Conservation (phyloP, 2,888 invertebrate species). For the Microplitis deprimator region DNA sequence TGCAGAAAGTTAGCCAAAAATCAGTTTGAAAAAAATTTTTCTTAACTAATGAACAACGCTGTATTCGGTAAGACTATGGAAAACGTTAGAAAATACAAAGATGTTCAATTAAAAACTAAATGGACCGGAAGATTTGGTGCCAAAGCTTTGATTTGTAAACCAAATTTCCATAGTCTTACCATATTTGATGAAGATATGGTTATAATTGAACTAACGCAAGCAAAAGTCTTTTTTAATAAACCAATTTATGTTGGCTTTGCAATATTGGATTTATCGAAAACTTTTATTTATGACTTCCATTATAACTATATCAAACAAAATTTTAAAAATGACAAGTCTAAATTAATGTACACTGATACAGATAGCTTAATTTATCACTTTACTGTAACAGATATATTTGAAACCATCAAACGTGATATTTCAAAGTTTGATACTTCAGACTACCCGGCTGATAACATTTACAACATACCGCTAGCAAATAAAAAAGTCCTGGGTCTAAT, state of each 20-base stretch:
- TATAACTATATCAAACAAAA: slow-evolving; percentile 40
- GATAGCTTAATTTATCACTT: slow-evolving; percentile 37
- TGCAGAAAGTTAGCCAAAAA: slow-evolving; percentile 57
- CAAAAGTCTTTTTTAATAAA: slow-evolving; percentile 40
- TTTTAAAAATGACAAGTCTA: slow-evolving; percentile 31
- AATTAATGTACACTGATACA: slow-evolving; percentile 41
- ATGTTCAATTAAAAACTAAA: no score
- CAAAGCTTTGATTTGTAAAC: slow-evolving; percentile 49
- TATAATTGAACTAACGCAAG: slow-evolving; percentile 56
- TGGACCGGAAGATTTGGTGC: no score
- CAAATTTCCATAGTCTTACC: slow-evolving; percentile 56
- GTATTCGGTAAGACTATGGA: slow-evolving; percentile 59
- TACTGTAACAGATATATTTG: not conserved
- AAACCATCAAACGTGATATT: not conserved
- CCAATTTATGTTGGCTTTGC: slow-evolving; percentile 46
- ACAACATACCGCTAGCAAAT: slow-evolving; percentile 38
- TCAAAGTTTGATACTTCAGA: slow-evolving; percentile 59
- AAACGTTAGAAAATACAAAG: no score
- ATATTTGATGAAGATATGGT: slow-evolving; percentile 63
- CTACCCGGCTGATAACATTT: slow-evolving; percentile 36
- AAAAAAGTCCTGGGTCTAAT: slow-evolving; percentile 34
- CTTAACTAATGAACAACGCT: slow-evolving; percentile 34
- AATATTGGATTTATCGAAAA: slow-evolving; percentile 45
- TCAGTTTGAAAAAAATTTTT: slow-evolving; percentile 63
- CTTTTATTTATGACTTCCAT: slow-evolving; percentile 48